Base-by-base conservation (phyloP, 2,113 vertebrate species). In the Cettia cetti region DNA sequence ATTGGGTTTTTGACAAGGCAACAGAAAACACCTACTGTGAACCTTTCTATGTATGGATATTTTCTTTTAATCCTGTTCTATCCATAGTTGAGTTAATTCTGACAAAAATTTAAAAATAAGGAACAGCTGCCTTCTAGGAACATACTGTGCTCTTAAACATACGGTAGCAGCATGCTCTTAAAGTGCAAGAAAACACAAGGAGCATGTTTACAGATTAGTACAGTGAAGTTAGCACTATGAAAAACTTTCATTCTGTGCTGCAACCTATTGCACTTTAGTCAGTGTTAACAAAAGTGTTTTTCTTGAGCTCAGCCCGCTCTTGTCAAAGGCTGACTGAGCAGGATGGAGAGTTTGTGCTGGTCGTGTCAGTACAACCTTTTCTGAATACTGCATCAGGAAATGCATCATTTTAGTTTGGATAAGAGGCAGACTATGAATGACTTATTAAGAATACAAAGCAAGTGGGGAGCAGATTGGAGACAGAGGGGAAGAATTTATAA, bases 111-210 rank as follows among this genome's bases (percentile, higher is more conserved):
- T 72, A 40, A 83, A 95, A 93, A 75, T 68, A 78, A 95, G n/a
- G 47, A 93, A 74, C 66, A 92, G 39, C 60, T 95, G 84, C 63
- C 66, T 95, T 76, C 42, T 74, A 63, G 66, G 90, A 96, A 95
- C 84, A 94, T 68, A 10, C 71, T 75, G 87, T 94, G 57, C 84
- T 96, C 40, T 86, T 75, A 77, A 61, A 66, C 82, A 94, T 91
- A 93, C 74, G 79, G 70, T 77, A 64, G n/a, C 66, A 94, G 39
- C 56, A 52, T 47, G 54, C 23, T 89, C 63, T 59, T 92, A 44
- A 80, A 82, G 39, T 5, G 1, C 35, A 87, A 71, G 89, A 76
- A 91, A 92, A 76, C 47, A 89, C 53, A 76, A 78, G 9, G 44
- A 89, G 8, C 50, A 22, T 86, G 20, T 94, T 93, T 97, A 64